These are phyloP conservation scores for Himantopus leucocephalus DNA, from an alignment of 2,113 vertebrate genomes.

Conservation along the genomic window DNA sequence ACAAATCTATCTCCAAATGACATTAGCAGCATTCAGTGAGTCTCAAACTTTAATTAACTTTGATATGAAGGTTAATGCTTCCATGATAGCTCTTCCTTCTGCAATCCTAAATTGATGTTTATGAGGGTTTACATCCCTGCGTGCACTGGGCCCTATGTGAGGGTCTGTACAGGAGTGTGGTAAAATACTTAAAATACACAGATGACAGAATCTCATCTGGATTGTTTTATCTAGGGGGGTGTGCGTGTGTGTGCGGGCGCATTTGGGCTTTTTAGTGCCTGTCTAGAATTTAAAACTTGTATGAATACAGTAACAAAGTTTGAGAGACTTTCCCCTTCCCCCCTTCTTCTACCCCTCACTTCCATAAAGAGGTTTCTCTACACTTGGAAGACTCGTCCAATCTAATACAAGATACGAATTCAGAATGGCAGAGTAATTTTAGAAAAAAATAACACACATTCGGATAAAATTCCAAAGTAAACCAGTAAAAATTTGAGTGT, in stretches of 20 bases:
- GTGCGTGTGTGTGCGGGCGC: too few relatives aligned
- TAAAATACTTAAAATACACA: not conserved
- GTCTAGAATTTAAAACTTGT: not conserved
- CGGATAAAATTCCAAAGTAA: not conserved
- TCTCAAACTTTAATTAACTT: not conserved
- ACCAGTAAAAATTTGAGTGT: not conserved
- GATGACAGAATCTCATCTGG: not conserved
- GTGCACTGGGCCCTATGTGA: accelerated
- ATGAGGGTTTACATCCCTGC: not conserved
- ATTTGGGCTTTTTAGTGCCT: not conserved
- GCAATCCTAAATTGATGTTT: not conserved
- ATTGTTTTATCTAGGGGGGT: not conserved
- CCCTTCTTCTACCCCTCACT: not conserved
- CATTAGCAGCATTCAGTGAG: not conserved
- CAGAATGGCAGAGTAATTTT: not conserved
- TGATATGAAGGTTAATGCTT: not conserved
- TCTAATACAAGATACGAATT: not conserved
- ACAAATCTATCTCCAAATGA: not conserved
- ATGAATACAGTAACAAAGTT: not conserved
- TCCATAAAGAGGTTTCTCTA: not conserved
- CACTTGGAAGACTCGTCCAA: not conserved
- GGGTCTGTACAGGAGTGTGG: not conserved
- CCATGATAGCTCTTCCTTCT: not conserved
- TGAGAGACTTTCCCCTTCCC: not conserved
- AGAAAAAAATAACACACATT: not conserved